Conservation (phyloP, 2,797 vertebrate species). For the Myripristis murdjan region DNA sequence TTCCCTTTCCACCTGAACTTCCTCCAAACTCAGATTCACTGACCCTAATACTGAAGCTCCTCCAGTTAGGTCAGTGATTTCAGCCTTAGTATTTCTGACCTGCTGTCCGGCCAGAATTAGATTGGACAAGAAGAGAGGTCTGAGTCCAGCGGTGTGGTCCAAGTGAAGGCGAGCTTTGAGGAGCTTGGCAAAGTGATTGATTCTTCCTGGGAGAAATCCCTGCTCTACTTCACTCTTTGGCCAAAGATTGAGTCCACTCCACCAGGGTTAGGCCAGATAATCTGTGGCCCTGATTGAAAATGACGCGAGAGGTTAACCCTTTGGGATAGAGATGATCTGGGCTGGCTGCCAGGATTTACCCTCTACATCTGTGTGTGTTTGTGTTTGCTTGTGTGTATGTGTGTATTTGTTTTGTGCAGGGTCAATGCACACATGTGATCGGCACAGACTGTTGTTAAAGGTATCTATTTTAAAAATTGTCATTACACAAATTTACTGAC, state of each 20-base stretch:
- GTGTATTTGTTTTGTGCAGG: constrained; percentile 16
- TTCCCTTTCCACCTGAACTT: constrained; percentile 57
- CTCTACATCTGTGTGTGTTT: constrained; percentile 33
- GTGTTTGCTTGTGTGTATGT: constrained; percentile 29
- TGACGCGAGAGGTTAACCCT: constrained; percentile 83
- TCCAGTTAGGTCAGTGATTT: constrained; percentile 55
- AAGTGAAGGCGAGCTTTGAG: constrained; percentile 69
- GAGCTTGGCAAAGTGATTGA: constrained; percentile 83
- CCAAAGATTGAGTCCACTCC: constrained; percentile 84
- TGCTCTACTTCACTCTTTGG: constrained; percentile 81
- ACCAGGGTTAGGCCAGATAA: constrained; percentile 83
- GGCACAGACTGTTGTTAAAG: constrained; percentile 11
- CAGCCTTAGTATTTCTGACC: constrained; percentile 59
- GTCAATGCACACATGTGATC: constrained; percentile 47
- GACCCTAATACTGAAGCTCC: constrained; percentile 20
- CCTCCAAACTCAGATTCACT: constrained; percentile 37
- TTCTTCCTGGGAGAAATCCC: constrained; percentile 84
- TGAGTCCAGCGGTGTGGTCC: constrained; percentile 59
- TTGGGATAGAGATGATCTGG: constrained; percentile 66
- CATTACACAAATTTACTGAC: not conserved
- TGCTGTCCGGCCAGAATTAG: constrained; percentile 60
- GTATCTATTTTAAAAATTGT: not conserved
- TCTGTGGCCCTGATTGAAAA: constrained; percentile 85
- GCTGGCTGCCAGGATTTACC: constrained; percentile 69
- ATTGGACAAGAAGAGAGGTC: constrained; percentile 57